Evolutionary conservation across 2,113 vertebrate species (phyloP).

Genomic region (Oriolus oriolus): DNA sequence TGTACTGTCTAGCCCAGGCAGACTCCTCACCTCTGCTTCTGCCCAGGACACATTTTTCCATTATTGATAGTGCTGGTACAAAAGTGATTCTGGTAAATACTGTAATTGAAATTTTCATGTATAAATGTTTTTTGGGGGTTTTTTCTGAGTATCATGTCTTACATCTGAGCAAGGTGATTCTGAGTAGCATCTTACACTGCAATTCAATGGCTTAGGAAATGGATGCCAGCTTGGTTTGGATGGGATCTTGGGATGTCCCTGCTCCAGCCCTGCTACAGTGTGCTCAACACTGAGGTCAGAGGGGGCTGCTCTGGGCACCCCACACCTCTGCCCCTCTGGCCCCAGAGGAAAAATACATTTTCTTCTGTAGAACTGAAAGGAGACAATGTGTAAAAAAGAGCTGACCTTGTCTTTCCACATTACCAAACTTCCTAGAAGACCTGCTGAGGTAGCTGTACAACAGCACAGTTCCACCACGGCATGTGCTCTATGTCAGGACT

Average conservation of each 20-base stretch:
- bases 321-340: rapidly evolving
- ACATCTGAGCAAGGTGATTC: not conserved
- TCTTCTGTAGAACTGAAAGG: not conserved
- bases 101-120: not conserved
- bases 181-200: not conserved
- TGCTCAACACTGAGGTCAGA: not conserved
- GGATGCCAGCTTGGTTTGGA: not conserved
- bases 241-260: not conserved
- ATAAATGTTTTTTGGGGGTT: not conserved
- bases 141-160: not conserved
- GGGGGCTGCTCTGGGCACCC: not conserved
- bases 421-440: not conserved
- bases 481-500: not conserved
- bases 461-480: not conserved
- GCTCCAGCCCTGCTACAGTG: rapidly evolving
- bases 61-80: not conserved
- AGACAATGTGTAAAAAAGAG: not conserved
- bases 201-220: not conserved
- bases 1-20: not conserved
- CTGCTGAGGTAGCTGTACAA: not conserved
- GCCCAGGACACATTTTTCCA: not conserved
- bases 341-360: not conserved
- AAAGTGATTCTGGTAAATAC: not conserved
- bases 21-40: not conserved
- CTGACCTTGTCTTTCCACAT: not conserved